These are phyloP conservation scores for Panthera leo DNA, from an alignment of 2,113 vertebrate species.

Conservation along the genomic window DNA sequence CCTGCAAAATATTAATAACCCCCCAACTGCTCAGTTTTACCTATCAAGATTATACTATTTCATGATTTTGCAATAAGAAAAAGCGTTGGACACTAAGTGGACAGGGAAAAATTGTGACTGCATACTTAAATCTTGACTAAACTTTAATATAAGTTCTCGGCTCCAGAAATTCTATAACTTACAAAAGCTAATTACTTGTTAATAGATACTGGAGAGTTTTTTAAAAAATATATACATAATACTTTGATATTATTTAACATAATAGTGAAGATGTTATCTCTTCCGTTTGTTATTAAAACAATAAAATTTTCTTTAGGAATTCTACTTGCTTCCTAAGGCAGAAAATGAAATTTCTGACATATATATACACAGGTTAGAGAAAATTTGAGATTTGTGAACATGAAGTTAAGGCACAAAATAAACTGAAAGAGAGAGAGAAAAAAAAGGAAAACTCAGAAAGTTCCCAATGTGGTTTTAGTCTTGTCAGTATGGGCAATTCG, in stretches of 20 bases:
- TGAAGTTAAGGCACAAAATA: neutral
- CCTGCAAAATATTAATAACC: neutral
- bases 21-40: neutral
- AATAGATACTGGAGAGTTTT: neutral
- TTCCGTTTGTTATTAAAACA: neutral
- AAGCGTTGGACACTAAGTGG: neutral
- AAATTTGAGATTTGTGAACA: constrained; percentile 10
- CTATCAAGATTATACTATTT: neutral
- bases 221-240: neutral
- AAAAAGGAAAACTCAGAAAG: constrained; percentile 47
- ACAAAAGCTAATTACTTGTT: neutral
- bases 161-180: neutral
- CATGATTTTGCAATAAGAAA: constrained; percentile 9
- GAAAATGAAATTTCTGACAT: constrained; percentile 45
- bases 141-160: constrained; percentile 37
- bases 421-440: neutral
- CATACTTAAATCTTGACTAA: constrained; percentile 26
- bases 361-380: neutral
- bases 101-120: neutral
- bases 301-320: constrained; percentile 2
- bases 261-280: neutral
- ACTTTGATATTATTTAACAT: neutral
- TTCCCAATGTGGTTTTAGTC: constrained; percentile 76
- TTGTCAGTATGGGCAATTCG: constrained; percentile 79
- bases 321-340: neutral